Percentiles rank a stretch among this genome's conserved stretches.
Conservation (phyloP, 2,113 vertebrate species). For the Coreoperca whiteheadi region DNA sequence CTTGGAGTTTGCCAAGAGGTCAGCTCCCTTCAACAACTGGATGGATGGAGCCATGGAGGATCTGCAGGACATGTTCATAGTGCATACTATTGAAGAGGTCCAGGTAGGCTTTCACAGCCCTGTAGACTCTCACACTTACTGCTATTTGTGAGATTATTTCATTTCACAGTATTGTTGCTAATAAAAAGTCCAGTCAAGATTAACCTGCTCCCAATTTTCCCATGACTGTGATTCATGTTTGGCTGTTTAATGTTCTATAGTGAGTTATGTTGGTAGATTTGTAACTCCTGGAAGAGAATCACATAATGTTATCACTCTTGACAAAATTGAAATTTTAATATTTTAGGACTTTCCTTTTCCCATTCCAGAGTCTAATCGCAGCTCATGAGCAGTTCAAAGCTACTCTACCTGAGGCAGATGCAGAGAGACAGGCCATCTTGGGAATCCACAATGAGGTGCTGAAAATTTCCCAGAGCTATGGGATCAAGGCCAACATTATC, state of each 20-base stretch:
- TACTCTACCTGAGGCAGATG: slow-evolving; percentile 88
- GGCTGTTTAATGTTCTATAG: background rate
- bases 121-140: background rate
- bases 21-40: slow-evolving; percentile 89
- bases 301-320: slow-evolving; percentile 1
- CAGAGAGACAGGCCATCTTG: slow-evolving; percentile 94
- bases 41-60: slow-evolving; percentile 89
- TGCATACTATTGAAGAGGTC: slow-evolving; percentile 95
- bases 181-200: slow-evolving; percentile 5
- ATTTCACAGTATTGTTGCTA: slow-evolving; percentile 3
- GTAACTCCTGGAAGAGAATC: background rate
- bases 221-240: background rate
- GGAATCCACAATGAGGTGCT: slow-evolving; percentile 97
- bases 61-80: slow-evolving; percentile 89
- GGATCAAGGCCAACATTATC: slow-evolving; percentile 88
- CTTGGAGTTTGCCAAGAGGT: slow-evolving; percentile 87
- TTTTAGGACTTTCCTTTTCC: slow-evolving; percentile 28
- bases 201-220: background rate
- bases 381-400: slow-evolving; percentile 93
- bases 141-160: background rate
- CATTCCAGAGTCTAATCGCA: slow-evolving; percentile 90
- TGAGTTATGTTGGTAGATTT: background rate
- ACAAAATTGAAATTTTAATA: slow-evolving; percentile 34
- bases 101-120: slow-evolving; percentile 84
- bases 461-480: slow-evolving; percentile 97